Conservation (phyloP, 2,888 invertebrate genomes). For the Deroplatys truncata region DNA sequence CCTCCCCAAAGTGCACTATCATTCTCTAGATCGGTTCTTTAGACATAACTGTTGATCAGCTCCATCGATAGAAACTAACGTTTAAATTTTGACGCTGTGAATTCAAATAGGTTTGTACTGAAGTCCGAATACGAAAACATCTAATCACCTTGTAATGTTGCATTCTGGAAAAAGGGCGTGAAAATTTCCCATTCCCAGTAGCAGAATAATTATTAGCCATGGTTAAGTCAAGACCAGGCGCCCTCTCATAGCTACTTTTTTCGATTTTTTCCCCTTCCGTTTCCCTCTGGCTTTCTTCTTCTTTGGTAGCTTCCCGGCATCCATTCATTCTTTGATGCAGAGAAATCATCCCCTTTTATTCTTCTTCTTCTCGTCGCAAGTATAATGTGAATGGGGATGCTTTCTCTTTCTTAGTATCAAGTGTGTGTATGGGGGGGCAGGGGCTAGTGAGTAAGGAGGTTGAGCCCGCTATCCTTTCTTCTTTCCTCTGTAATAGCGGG, state of each 20-base stretch:
- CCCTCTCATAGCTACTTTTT: neutral
- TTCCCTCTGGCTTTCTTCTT: neutral
- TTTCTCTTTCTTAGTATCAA: neutral
- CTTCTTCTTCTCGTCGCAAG: neutral
- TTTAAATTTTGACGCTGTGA: too few species aligned
- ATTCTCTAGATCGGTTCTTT: too few species aligned
- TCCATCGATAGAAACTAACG: too few species aligned
- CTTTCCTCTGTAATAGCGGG: neutral
- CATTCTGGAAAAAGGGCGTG: too few species aligned
- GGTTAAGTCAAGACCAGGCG: neutral
- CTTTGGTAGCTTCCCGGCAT: neutral
- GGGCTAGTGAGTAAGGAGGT: neutral
- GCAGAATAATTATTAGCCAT: neutral
- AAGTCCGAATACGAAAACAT: too few species aligned
- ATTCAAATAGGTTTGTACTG: too few species aligned
- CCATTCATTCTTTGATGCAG: slow-evolving; percentile 12
- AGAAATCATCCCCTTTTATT: neutral
- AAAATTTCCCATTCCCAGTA: neutral
- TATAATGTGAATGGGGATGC: neutral
- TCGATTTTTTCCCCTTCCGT: neutral
- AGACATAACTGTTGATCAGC: too few species aligned
- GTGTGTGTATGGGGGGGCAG: neutral
- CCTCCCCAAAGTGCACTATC: too few species aligned
- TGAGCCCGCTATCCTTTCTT: neutral
- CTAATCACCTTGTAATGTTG: too few species aligned